A percentile compares a stretch with the other conserved stretches of the same genome.
Conservation (phyloP, 2,113 vertebrate genomes). For the Collichthys lucidus region DNA sequence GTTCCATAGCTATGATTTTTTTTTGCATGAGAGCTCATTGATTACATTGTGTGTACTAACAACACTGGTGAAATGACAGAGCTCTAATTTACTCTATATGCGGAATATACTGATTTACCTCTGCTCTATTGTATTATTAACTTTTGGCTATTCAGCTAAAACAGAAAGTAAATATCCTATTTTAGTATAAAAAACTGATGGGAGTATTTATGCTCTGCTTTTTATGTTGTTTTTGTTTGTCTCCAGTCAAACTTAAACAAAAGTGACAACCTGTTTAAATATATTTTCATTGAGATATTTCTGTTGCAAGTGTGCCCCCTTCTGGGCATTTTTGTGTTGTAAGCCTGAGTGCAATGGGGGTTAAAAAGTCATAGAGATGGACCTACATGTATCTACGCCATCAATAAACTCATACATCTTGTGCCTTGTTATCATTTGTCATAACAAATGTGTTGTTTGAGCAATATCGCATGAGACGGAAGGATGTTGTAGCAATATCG, state of each 20-base stretch:
- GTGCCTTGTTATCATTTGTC: no score
- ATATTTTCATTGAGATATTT: not conserved
- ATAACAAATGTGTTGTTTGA: no score
- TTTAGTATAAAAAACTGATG: not conserved
- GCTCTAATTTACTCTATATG: not conserved
- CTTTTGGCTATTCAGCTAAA: not conserved
- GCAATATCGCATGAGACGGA: no score
- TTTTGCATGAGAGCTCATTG: constrained; percentile 41
- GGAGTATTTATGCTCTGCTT: not conserved
- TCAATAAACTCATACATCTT: not conserved
- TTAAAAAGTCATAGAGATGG: not conserved
- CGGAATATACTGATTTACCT: not conserved
- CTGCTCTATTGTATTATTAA: not conserved
- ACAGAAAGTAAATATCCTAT: not conserved
- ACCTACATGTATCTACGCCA: not conserved
- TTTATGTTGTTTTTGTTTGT: not conserved
- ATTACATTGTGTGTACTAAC: constrained; percentile 20
- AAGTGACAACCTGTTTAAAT: not conserved
- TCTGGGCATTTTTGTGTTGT: not conserved
- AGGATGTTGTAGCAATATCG: no score
- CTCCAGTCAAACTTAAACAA: not conserved
- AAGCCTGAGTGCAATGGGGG: not conserved
- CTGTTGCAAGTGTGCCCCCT: constrained; percentile 20
- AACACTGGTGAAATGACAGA: constrained; percentile 56
- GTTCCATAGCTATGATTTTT: not conserved